Evolutionary conservation across 1,140 invertebrate species (phyloP), one percentile per base, ranked within the genome.

Genomic region (Solenopsis fugax): DNA sequence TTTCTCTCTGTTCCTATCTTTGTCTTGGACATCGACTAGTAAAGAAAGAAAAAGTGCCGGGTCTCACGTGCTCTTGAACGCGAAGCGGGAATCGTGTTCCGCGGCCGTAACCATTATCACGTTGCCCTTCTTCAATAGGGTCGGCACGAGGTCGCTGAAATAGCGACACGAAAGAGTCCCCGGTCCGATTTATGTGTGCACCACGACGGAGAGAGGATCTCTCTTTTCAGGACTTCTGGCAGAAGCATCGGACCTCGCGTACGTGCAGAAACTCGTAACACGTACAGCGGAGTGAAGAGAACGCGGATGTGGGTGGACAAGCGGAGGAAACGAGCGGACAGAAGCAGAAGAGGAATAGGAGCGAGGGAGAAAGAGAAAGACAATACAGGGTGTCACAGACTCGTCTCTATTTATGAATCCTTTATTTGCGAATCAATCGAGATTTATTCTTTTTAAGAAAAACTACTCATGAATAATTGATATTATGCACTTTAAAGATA

Each of bases 111-210:
- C 85, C 85, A 88, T 88, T 88, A 88, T 88, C 87, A 87, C 85
- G 85, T 86, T 88, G 85, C 69, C 75, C 84, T 72, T 87, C 85
- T 88, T 88, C 69, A 77, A 88, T 88, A 87, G 85, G 87, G 85
- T 88, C 71, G 85, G 76, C 64, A 87, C 62, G 87, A 87, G 87
- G 87, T 87, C 72, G 87, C 37, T 87, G 77, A 85, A 89, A 89
- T 89, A 89, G 80, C 86, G 86, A 88, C 73, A 87, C 88, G 85
- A 87, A 78, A 87, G 80, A 73, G 80, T 60, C 86, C 65, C 58
- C 37, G 45, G 76, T 24, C 76, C 69, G 72, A 89, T 89, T 87
- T 84, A 88, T 86, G 84, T 86, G 56, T 56, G 69, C n/a, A 41
- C 62, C 48, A 56, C 45, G 48, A 24, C 34, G 18, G 50, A 80